Percentiles rank a stretch among this genome's conserved stretches.
Conservation (phyloP, 30 jellyfish, hydroid and myxozoan genomes). For the Clytia hemisphaerica region DNA sequence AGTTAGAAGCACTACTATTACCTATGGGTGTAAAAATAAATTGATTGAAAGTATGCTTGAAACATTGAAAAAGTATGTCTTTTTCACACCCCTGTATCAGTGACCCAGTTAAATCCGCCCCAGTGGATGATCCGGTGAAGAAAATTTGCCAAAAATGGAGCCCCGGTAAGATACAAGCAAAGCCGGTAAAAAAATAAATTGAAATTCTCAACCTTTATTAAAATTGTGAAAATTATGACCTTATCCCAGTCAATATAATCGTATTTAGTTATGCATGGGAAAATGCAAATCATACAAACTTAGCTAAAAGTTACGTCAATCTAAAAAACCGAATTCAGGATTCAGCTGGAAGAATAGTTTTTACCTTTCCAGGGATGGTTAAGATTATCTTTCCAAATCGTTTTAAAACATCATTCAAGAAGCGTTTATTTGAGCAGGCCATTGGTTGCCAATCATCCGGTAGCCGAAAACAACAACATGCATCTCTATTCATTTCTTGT, state of each 20-base stretch:
- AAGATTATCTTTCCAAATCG: constrained; percentile 26
- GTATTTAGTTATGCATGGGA: neutral
- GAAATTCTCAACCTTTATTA: no score
- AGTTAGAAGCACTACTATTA: constrained; percentile 38
- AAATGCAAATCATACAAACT: neutral
- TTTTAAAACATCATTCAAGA: constrained; percentile 36
- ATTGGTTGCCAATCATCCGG: constrained; percentile 49
- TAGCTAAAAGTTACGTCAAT: neutral
- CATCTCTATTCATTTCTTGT: constrained; percentile 34
- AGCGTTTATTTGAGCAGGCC: constrained; percentile 42
- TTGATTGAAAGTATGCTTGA: no score
- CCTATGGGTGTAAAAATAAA: constrained; percentile 14
- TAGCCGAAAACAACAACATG: constrained; percentile 55
- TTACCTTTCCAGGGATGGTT: constrained; percentile 65
- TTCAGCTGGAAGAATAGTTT: neutral
- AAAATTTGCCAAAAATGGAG: no score
- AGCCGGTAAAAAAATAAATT: no score
- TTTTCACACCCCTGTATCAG: no score
- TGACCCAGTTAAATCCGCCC: no score
- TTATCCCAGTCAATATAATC: no score
- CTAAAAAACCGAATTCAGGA: neutral
- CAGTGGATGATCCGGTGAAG: no score
- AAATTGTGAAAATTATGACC: no score
- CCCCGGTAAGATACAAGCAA: no score
- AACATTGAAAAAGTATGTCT: no score